phyloP scores from a whole-genome alignment of 2,888 invertebrate genomes.

The Diloba caeruleocephala region DNA sequence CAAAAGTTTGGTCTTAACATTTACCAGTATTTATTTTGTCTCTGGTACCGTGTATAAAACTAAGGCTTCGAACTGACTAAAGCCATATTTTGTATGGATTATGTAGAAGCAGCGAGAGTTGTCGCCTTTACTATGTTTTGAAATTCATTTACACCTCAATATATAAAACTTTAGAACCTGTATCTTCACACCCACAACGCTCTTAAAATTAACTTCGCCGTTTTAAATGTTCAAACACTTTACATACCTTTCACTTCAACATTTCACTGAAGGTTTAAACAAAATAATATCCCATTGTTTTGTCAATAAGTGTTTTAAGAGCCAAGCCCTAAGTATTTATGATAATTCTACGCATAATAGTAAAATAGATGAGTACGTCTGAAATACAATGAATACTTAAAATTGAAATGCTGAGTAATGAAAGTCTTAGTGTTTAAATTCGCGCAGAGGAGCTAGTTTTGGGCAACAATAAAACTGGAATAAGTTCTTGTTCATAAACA shows the following conservation, averaged over 20 bases:
- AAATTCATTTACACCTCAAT: conserved; percentile 32
- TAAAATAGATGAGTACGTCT: conserved; percentile 37
- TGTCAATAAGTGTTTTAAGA: conserved; percentile 28
- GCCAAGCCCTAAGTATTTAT: conserved; percentile 32
- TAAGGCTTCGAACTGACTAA: background rate
- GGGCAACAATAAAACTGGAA: background rate
- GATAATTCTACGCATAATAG: conserved; percentile 39
- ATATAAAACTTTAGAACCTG: conserved; percentile 22
- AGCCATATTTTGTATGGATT: conserved; percentile 6
- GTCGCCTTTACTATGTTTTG: conserved; percentile 11
- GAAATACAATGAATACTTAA: conserved; percentile 59
- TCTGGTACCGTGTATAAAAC: background rate
- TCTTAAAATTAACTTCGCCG: conserved; percentile 31
- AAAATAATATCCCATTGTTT: conserved; percentile 49
- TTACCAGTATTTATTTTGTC: too few species aligned
- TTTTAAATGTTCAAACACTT: conserved; percentile 30
- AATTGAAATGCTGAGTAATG: conserved; percentile 51
- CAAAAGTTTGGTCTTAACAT: too few species aligned
- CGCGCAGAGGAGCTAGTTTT: background rate
- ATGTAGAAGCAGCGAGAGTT: background rate
- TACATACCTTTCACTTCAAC: conserved; percentile 12
- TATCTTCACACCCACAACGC: conserved; percentile 15
- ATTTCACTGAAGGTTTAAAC: conserved; percentile 22
- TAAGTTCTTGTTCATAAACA: background rate
- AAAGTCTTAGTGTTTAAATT: conserved; percentile 11